These are phyloP conservation scores for Autographa pulchrina DNA, from an alignment of 2,888 invertebrate species.

Conservation along the genomic window DNA sequence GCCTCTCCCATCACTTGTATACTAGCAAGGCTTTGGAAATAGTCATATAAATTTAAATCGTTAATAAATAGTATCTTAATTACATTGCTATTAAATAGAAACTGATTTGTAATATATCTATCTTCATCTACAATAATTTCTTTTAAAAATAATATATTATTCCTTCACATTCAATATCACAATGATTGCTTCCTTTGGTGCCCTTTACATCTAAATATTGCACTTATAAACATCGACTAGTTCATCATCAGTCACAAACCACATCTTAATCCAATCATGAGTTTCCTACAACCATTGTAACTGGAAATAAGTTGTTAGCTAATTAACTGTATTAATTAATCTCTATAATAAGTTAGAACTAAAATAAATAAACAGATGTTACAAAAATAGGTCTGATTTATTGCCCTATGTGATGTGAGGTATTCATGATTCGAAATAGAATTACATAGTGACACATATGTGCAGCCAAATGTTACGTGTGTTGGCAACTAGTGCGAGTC, in stretches of 20 bases:
- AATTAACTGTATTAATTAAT: constrained; percentile 34
- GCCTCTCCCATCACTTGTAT: constrained; percentile 27
- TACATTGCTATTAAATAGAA: constrained; percentile 46
- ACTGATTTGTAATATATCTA: constrained; percentile 44
- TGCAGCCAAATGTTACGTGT: constrained; percentile 78
- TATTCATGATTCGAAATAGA: constrained; percentile 56
- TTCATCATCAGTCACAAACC: constrained; percentile 61
- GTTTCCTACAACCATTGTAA: constrained; percentile 48
- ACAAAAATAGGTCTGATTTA: constrained; percentile 59
- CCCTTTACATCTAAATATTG: constrained; percentile 70
- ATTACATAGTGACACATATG: constrained; percentile 75
- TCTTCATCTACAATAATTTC: constrained; percentile 40
- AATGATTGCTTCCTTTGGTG: constrained; percentile 78
- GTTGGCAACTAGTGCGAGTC: constrained; percentile 76
- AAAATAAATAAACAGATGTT: constrained; percentile 47
- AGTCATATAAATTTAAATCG: constrained; percentile 25
- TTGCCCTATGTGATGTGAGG: constrained; percentile 41
- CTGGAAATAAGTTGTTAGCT: constrained; percentile 41
- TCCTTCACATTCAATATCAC: constrained; percentile 77
- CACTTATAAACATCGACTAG: constrained; percentile 69
- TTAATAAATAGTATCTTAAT: constrained; percentile 30
- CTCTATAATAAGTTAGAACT: constrained; percentile 26
- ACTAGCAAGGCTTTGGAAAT: constrained; percentile 43
- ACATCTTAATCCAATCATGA: constrained; percentile 47
- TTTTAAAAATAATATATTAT: constrained; percentile 62